Percentiles rank a stretch among this genome's conserved stretches.
phyloP scores from a whole-genome alignment of 1,140 invertebrate species.

The Ips nitidus region DNA sequence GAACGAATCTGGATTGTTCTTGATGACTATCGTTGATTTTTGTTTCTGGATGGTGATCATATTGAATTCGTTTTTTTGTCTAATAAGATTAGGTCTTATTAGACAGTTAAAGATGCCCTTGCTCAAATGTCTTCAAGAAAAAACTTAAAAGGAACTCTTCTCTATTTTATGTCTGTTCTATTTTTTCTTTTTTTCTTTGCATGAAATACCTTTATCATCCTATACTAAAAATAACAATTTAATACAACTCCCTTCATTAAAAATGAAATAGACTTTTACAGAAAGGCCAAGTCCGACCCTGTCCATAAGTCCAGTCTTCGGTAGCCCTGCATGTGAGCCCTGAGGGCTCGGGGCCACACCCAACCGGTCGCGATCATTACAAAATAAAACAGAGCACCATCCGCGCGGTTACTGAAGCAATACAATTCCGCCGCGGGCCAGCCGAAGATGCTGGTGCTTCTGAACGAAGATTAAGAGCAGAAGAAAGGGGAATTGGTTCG shows the following conservation, averaged over 20 bases:
- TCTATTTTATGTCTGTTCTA: too few relatives aligned
- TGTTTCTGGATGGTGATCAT: too few relatives aligned
- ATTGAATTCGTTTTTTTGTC: too few relatives aligned
- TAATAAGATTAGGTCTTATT: too few relatives aligned
- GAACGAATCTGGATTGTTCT: too few relatives aligned
- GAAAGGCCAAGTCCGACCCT: slow-evolving; percentile 4
- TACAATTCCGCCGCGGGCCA: slow-evolving; percentile 27
- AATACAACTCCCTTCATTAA: background rate
- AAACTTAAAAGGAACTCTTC: too few relatives aligned
- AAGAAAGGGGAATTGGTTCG: slow-evolving; percentile 27
- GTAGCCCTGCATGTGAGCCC: slow-evolving; percentile 29
- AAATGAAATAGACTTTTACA: background rate
- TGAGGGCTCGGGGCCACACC: slow-evolving; percentile 25
- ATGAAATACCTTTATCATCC: too few relatives aligned
- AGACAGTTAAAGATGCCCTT: too few relatives aligned
- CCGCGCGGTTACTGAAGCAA: slow-evolving; percentile 33
- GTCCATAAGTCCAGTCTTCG: slow-evolving; percentile 25
- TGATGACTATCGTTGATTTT: too few relatives aligned
- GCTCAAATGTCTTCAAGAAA: too few relatives aligned
- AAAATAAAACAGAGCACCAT: slow-evolving; percentile 33
- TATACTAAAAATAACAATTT: too few relatives aligned
- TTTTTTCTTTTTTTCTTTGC: too few relatives aligned
- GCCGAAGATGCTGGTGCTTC: slow-evolving; percentile 29
- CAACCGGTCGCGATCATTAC: slow-evolving; percentile 30
- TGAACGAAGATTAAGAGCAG: slow-evolving; percentile 33